Percentiles rank a stretch among this genome's conserved stretches.
These are phyloP conservation scores for Bombus superbus DNA, from an alignment of 1,140 invertebrate genomes.

Conservation along the genomic window DNA sequence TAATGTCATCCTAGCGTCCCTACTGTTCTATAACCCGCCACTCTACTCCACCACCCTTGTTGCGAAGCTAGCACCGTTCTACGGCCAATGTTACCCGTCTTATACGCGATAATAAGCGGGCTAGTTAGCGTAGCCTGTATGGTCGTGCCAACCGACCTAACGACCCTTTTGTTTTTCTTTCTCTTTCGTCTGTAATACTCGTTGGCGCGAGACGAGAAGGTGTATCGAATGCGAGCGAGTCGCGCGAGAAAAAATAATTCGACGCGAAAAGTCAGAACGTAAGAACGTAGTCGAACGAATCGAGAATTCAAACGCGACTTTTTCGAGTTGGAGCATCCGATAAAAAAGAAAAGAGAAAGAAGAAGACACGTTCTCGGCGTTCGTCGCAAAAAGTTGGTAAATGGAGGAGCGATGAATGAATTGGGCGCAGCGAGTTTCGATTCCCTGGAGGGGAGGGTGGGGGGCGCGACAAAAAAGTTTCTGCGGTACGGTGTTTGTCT, in stretches of 20 bases:
- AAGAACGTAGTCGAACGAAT: background rate
- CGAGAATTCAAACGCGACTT: background rate
- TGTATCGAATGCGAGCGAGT: background rate
- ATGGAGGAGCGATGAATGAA: background rate
- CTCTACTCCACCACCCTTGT: conserved; percentile 40
- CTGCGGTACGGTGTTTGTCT: background rate
- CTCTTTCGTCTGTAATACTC: too few relatives aligned
- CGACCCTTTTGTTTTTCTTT: conserved; percentile 17
- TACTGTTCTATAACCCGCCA: background rate
- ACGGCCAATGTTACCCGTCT: conserved; percentile 49
- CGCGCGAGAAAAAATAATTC: background rate
- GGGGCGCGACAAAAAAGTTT: background rate
- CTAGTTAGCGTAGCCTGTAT: conserved; percentile 49
- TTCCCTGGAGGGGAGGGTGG: background rate
- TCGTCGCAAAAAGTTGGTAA: background rate
- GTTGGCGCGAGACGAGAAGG: too few relatives aligned
- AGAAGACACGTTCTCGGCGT: background rate
- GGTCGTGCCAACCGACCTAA: conserved; percentile 10
- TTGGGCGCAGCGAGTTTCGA: background rate
- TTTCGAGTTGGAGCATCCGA: background rate
- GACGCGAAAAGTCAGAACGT: background rate
- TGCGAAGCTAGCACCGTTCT: conserved; percentile 36
- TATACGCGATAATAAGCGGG: conserved; percentile 63
- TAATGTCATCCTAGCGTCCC: conserved; percentile 70
- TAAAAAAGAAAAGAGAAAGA: background rate